Evolutionary conservation across 2,113 vertebrate genomes (phyloP), one percentile per base, ranked within the genome.

Genomic region (Salvator merianae): DNA sequence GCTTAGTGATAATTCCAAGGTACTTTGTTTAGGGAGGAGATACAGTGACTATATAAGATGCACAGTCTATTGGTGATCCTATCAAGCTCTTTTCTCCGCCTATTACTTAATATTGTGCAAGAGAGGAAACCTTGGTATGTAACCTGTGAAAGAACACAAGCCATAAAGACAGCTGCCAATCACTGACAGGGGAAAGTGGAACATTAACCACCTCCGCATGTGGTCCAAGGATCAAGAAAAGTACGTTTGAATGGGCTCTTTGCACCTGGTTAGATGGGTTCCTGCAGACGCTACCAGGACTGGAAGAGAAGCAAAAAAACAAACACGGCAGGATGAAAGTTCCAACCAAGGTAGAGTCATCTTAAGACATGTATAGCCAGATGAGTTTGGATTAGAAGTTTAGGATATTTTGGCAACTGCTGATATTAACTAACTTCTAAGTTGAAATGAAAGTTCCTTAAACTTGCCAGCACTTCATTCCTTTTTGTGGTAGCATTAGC

Each of bases 191-290:
- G 53, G 5, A 36, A 70, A 76, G 83, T 79, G 40, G 80, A 86
- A 86, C 79, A 84, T 87, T 87, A 87, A 90, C 85, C 65, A 71
- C 40, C 43, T 18, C 24, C 20, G 28, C 38, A 72, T 0, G 62
- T 34, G 34, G 92, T 43, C 16, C 87, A 68, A 83, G 90, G 91
- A 86, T 78, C 80, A 79, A 65, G 81, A 20, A 36, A 65, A 47
- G 50, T 70, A 13, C 34, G 10, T 47, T 47, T 72, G 68, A 84
- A 72, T 79, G 38, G 69, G 63, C 40, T 73, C 68, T 73, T 85
- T 65, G 30, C 40, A 62, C 40, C 38, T 84, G 24, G 40, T 36
- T n/a, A 72, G 36, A n/a, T 20, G 47, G 20, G 7, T 75, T 78
- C 34, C 65, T 70, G 47, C 66, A 47, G 28, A 68, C 47, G 30